These are phyloP conservation scores for Calonectris borealis DNA, from an alignment of 2,113 vertebrate genomes.

Conservation along the genomic window DNA sequence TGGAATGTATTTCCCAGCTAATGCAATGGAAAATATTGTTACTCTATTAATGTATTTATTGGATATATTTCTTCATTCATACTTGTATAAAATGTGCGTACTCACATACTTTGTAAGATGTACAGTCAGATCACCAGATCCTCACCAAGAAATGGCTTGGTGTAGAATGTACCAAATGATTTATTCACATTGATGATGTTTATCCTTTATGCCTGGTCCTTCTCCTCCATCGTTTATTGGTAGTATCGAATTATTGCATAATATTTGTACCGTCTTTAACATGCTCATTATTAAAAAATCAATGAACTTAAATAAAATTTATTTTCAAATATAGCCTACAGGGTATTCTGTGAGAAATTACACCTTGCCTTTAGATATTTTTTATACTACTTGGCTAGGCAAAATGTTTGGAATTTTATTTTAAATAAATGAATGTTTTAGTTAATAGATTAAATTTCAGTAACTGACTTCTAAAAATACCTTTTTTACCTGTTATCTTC, in stretches of 20 bases:
- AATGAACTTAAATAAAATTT: not conserved
- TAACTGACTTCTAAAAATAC: not conserved
- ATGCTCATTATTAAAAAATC: not conserved
- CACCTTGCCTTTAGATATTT: not conserved
- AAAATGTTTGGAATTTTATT: not conserved
- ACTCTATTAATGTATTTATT: not conserved
- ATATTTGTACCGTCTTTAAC: not conserved
- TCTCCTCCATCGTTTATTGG: not conserved
- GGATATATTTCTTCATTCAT: not conserved
- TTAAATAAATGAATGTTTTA: not conserved
- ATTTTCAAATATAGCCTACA: not conserved
- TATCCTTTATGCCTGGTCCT: not conserved
- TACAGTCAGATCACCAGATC: not conserved
- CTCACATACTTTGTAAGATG: not conserved
- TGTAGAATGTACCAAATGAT: not conserved
- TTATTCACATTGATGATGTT: not conserved
- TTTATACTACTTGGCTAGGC: not conserved
- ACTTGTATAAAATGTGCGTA: not conserved
- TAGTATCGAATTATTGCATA: not conserved
- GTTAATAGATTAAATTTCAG: not conserved
- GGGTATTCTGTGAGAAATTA: not conserved
- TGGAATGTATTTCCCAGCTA: not conserved
- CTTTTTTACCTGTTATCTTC: not conserved
- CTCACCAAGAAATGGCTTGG: not conserved
- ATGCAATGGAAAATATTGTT: not conserved